A percentile compares a stretch with the other conserved stretches of the same genome.
Conservation (phyloP, 1,140 invertebrate species). For the Rhagoletis zephyria region DNA sequence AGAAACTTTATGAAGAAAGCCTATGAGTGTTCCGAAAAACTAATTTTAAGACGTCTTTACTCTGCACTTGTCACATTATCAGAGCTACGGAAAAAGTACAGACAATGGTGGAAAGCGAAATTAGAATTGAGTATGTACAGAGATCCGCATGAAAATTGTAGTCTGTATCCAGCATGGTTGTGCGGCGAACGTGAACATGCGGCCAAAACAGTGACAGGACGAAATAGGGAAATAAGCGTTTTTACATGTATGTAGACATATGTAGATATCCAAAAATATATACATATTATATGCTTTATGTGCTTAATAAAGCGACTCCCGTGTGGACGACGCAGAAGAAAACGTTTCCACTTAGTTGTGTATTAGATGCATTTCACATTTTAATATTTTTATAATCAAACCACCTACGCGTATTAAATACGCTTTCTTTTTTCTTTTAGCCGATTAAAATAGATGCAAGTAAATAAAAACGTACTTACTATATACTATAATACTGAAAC, state of each 20-base stretch:
- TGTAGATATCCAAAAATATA: no score
- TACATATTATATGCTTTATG: no score
- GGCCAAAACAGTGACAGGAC: neutral
- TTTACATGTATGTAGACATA: neutral
- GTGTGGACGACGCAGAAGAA: no score
- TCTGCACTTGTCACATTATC: neutral
- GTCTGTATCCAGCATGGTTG: slow-evolving; percentile 7
- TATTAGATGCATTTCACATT: no score
- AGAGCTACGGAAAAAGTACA: neutral
- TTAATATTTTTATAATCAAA: no score
- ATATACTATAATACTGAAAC: neutral
- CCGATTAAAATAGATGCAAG: no score
- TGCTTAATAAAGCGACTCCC: no score
- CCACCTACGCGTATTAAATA: no score
- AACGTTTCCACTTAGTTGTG: no score
- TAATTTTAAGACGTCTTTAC: neutral
- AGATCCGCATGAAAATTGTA: neutral
- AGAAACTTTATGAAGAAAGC: no score
- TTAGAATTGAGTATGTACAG: neutral
- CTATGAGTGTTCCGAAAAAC: neutral
- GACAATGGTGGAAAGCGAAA: slow-evolving; percentile 12
- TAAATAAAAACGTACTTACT: no score
- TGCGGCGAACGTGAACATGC: neutral
- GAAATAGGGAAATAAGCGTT: neutral
- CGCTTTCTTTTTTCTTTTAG: no score